Percentiles rank a stretch among this genome's conserved stretches.
phyloP scores from a whole-genome alignment of 2,113 vertebrate genomes.

The Spea multiplicata region DNA sequence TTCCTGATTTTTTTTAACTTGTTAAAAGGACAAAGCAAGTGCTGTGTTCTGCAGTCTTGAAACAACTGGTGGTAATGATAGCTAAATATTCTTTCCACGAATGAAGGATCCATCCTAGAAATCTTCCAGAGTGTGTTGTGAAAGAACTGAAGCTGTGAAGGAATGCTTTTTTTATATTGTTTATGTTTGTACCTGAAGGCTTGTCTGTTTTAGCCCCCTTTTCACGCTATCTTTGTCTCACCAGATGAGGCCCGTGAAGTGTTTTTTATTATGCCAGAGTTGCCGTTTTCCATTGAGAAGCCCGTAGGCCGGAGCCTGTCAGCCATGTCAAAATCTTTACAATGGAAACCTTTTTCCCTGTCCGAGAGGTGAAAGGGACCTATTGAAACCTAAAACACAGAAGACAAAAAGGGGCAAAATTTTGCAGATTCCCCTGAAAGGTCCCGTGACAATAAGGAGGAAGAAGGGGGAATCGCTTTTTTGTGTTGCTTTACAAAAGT shows the following conservation, averaged over 20 bases:
- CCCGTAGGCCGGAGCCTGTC: constrained; percentile 36
- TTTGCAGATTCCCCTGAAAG: constrained; percentile 46
- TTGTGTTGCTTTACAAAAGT: constrained; percentile 26
- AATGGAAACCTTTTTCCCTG: constrained; percentile 42
- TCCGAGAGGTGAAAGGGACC: constrained; percentile 41
- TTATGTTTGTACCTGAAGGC: constrained; percentile 29
- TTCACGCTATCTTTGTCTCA: constrained; percentile 14
- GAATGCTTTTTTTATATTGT: constrained; percentile 18
- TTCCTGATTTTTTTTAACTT: too few relatives aligned
- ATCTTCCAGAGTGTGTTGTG: neutral
- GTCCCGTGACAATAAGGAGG: constrained; percentile 32
- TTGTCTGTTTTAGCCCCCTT: neutral
- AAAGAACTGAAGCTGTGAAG: constrained; percentile 27
- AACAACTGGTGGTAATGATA: too few relatives aligned
- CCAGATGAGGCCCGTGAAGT: constrained; percentile 8
- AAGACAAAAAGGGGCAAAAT: constrained; percentile 36
- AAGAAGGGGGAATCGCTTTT: constrained; percentile 32
- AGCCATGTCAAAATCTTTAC: constrained; percentile 44
- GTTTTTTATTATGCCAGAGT: constrained; percentile 37
- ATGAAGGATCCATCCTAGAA: neutral
- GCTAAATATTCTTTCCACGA: neutral
- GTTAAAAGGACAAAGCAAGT: too few relatives aligned
- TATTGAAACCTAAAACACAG: constrained; percentile 29
- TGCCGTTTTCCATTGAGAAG: constrained; percentile 32
- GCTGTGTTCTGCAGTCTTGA: too few relatives aligned